A percentile compares a stretch with the other conserved stretches of the same genome.
These are phyloP conservation scores for Halyomorpha halys DNA, from an alignment of 1,140 invertebrate genomes.

Conservation along the genomic window DNA sequence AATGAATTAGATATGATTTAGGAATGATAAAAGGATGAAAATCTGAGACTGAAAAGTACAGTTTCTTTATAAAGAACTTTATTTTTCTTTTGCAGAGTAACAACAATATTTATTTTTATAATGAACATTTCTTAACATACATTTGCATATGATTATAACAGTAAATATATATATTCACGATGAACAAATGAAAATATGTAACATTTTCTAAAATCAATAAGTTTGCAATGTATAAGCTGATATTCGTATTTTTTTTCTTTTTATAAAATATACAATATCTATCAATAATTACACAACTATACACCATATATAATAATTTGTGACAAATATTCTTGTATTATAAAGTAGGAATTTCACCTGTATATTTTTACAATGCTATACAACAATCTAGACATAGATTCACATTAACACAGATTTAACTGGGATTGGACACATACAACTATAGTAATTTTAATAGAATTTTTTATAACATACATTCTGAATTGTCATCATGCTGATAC, in stretches of 20 bases:
- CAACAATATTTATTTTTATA: slow-evolving; percentile 1
- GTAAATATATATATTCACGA: slow-evolving; percentile 5
- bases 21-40: too few species aligned
- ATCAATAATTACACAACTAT: slow-evolving; percentile 15
- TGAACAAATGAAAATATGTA: slow-evolving; percentile 10
- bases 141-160: slow-evolving; percentile 9
- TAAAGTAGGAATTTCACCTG: slow-evolving; percentile 3
- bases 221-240: slow-evolving; percentile 10
- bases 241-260: slow-evolving; percentile 4
- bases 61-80: not conserved
- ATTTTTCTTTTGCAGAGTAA: slow-evolving; percentile 1
- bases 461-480: too few species aligned
- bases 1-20: too few species aligned
- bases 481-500: too few species aligned
- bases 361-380: slow-evolving; percentile 7
- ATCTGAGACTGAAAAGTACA: too few species aligned
- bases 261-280: slow-evolving; percentile 18
- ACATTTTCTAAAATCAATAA: slow-evolving; percentile 8
- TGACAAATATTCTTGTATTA: too few species aligned
- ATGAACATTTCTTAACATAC: slow-evolving; percentile 9
- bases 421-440: slow-evolving; percentile 15
- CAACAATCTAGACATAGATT: slow-evolving; percentile 3
- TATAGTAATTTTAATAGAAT: not conserved
- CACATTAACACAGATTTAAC: slow-evolving; percentile 11
- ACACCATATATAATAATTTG: slow-evolving; percentile 15